A percentile compares a stretch with the other conserved stretches of the same genome.
These are phyloP conservation scores for Octonoba sinensis DNA, from an alignment of 2,888 invertebrate genomes.

Conservation along the genomic window DNA sequence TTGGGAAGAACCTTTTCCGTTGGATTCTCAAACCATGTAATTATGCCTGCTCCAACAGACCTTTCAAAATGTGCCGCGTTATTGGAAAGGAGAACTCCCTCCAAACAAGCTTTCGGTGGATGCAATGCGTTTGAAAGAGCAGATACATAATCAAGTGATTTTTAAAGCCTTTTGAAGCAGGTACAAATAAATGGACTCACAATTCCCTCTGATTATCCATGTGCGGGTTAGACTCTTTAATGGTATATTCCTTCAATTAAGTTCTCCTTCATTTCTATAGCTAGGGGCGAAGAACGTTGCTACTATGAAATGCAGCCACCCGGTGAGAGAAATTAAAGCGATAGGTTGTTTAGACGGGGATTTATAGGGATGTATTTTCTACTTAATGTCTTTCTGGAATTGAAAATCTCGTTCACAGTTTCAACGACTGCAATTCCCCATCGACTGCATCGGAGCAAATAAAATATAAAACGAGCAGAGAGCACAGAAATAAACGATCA, in stretches of 20 bases:
- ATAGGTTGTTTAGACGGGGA: slow-evolving; percentile 36
- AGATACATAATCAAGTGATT: slow-evolving; percentile 40
- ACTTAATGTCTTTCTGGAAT: slow-evolving; percentile 37
- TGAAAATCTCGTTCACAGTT: slow-evolving; percentile 40
- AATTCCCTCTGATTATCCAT: slow-evolving; percentile 45
- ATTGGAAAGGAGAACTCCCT: slow-evolving; percentile 24
- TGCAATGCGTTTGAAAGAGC: slow-evolving; percentile 4
- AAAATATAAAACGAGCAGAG: slow-evolving; percentile 1
- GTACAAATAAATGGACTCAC: slow-evolving; percentile 45
- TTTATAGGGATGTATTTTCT: slow-evolving; percentile 46
- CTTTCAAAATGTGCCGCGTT: slow-evolving; percentile 22
- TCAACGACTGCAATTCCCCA: slow-evolving; percentile 34
- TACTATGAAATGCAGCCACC: slow-evolving; percentile 40
- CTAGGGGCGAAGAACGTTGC: slow-evolving; percentile 48
- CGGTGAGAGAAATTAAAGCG: slow-evolving; percentile 44
- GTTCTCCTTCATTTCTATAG: slow-evolving; percentile 29
- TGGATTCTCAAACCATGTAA: slow-evolving; percentile 26
- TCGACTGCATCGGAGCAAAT: slow-evolving; percentile 25
- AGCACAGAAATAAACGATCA: too few species aligned
- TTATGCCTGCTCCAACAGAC: slow-evolving; percentile 23
- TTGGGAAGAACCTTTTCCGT: slow-evolving; percentile 24
- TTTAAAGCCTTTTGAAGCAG: slow-evolving; percentile 37
- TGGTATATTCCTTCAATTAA: slow-evolving; percentile 56
- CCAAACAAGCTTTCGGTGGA: slow-evolving; percentile 16
- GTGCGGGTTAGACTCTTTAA: slow-evolving; percentile 23